Evolutionary conservation across 2,888 invertebrate genomes (phyloP), one percentile per base, ranked within the genome.

Genomic region (Drosophila austrosaltans): DNA sequence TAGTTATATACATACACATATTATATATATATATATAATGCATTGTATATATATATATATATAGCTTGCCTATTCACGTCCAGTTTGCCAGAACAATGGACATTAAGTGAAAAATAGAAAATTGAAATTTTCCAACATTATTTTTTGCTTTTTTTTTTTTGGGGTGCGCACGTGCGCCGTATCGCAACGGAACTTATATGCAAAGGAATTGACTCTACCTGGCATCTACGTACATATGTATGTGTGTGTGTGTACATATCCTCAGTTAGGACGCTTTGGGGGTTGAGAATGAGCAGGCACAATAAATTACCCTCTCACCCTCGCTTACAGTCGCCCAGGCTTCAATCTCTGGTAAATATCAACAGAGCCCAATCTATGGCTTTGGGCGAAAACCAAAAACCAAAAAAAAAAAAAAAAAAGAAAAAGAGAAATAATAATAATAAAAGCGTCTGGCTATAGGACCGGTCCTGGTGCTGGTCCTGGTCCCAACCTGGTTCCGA

Each of bases 121-220:
- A 76, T 67, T 59, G 66, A 67, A 77, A 76, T 74, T 71, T 84
- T 71, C 60, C 63, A 53, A 53, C 77, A 66, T 72, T 40, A 58
- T 10, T 44, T 48, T 53, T 53, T n/a, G 16, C 16, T 1, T 44
- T 16, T 20, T 44, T 5, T 20, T 36, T 36, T 22, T 57, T 57
- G 57, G 62, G 59, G 44, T 53, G 56, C 60, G 79, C 80, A 78
- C 80, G 82, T 82, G 82, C 66, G 78, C 64, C 62, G 58, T 8
- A 36, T 36, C 20, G 16, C 36, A 12, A 3, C 53, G 2, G 1
- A 36, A 36, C 30, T 16, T 30, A 30, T 66, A 39, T 61, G 61
- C 56, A 69, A 53, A 53, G 65, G 65, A 40, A 53, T 65, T 39
- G 25, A 22, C 25, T 40, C 59, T 59, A 59, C 59, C 59, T 59